A percentile compares a stretch with the other conserved stretches of the same genome.
phyloP scores from a whole-genome alignment of 2,888 invertebrate species.

The Eretmocerus hayati region DNA sequence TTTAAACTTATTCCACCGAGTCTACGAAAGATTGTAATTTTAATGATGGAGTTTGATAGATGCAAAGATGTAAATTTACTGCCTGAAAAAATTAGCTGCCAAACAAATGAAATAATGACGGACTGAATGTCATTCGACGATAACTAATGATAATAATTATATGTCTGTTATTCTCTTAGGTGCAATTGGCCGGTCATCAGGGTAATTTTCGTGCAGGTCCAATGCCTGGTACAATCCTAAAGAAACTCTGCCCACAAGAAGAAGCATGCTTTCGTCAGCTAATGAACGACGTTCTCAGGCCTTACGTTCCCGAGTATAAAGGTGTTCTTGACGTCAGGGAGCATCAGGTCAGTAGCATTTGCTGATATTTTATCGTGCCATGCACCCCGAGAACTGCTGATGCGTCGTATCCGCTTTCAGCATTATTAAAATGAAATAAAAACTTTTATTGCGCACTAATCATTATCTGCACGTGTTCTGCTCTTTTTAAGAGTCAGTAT shows the following conservation, averaged over 20 bases:
- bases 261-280: conserved; percentile 77
- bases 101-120: background rate
- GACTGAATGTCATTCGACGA: background rate
- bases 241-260: conserved; percentile 86
- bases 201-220: conserved; percentile 92
- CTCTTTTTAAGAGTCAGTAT: too few species aligned
- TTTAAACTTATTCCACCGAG: too few species aligned
- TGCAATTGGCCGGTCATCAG: conserved; percentile 90
- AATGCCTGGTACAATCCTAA: conserved; percentile 88
- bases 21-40: too few species aligned
- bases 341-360: conserved; percentile 32
- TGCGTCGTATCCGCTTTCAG: background rate
- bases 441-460: too few species aligned
- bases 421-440: background rate
- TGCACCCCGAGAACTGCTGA: background rate
- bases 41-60: too few species aligned
- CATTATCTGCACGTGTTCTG: too few species aligned
- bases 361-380: background rate
- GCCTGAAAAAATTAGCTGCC: background rate
- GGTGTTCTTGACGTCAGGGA: conserved; percentile 52
- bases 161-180: conserved; percentile 27
- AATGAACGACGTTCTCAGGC: conserved; percentile 82
- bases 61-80: background rate
- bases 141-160: background rate
- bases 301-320: conserved; percentile 89